A percentile compares a stretch with the other conserved stretches of the same genome.
Evolutionary conservation across 2,797 vertebrate genomes (phyloP).

Genomic region (Glyptemys insculpta): DNA sequence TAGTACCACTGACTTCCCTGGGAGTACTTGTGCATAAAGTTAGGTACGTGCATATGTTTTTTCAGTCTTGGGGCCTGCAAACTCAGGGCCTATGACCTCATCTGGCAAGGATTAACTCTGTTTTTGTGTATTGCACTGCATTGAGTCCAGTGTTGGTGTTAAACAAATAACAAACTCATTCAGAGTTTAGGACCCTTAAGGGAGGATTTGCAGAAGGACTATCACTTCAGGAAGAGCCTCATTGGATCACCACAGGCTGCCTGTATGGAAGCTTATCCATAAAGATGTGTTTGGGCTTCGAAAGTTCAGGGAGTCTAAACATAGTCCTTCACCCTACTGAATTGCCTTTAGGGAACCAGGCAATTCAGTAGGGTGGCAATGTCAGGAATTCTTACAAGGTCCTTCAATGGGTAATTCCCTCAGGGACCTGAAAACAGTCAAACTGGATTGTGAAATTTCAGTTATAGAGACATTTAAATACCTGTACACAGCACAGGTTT

Average conservation of each 20-base stretch:
- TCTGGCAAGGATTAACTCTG: background rate
- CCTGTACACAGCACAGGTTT: accelerated
- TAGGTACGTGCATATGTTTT: background rate
- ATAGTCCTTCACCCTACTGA: too few relatives aligned
- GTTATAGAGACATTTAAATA: accelerated
- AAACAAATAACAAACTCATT: background rate
- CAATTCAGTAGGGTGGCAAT: background rate
- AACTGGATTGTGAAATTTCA: accelerated
- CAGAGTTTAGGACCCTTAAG: background rate
- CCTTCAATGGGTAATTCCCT: background rate
- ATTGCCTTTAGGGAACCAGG: too few relatives aligned
- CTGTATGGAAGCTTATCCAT: background rate
- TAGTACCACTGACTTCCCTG: background rate
- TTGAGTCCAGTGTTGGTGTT: background rate
- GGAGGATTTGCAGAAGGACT: background rate
- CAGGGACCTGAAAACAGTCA: background rate
- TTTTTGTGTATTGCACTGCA: background rate
- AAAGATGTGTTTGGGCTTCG: accelerated
- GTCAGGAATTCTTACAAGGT: background rate
- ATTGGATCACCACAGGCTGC: background rate
- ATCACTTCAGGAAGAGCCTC: background rate
- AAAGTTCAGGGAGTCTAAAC: accelerated
- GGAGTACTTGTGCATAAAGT: background rate
- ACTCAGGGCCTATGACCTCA: background rate
- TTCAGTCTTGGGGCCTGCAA: background rate